phyloP scores from a whole-genome alignment of 1,140 invertebrate genomes.

The Agrilus planipennis region DNA sequence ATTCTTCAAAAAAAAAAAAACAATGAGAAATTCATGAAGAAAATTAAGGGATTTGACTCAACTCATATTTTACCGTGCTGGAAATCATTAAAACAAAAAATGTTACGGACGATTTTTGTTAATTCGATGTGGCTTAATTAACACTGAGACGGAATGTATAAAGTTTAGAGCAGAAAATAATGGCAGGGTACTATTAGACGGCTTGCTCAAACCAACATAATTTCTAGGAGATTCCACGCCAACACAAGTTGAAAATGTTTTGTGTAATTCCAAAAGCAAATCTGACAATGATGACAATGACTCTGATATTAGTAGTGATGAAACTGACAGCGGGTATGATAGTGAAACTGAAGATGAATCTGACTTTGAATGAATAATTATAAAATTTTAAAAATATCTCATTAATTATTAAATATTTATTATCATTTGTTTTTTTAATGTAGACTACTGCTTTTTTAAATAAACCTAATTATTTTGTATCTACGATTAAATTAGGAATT shows the following conservation, averaged over 20 bases:
- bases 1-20: constrained; percentile 18
- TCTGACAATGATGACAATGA: not conserved
- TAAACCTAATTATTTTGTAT: no score
- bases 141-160: constrained; percentile 7
- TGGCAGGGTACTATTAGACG: constrained; percentile 5
- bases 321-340: no score
- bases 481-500: no score
- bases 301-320: no score
- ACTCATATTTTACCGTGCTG: constrained; percentile 22
- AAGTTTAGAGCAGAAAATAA: constrained; percentile 15
- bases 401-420: no score
- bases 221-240: constrained; percentile 8
- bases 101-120: constrained; percentile 20
- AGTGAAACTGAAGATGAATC: no score
- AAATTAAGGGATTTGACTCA: constrained; percentile 21
- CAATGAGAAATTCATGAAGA: constrained; percentile 18
- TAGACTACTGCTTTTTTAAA: no score
- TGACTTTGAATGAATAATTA: no score
- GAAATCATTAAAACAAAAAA: constrained; percentile 22
- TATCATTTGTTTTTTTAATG: no score
- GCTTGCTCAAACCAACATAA: constrained; percentile 8
- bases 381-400: no score
- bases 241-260: not conserved
- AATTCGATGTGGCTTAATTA: constrained; percentile 23
- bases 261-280: not conserved